phyloP scores from a whole-genome alignment of 1,140 invertebrate genomes.

The Ceratina japonica region DNA sequence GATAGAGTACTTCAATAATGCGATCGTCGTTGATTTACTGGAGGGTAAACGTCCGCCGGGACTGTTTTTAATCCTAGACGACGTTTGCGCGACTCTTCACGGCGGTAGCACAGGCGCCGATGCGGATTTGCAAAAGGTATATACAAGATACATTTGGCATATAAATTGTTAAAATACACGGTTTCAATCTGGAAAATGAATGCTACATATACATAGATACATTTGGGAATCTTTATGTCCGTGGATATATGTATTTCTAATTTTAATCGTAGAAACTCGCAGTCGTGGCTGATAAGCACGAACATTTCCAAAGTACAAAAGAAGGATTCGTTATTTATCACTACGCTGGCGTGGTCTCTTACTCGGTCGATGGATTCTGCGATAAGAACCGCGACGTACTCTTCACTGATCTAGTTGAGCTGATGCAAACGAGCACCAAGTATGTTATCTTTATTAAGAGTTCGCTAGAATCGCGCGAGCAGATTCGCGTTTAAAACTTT shows the following conservation, averaged over 20 bases:
- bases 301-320: conserved; percentile 82
- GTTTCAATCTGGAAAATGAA: no score
- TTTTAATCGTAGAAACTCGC: conserved; percentile 81
- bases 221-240: no score
- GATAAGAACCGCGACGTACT: conserved; percentile 89
- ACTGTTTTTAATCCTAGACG: conserved; percentile 85
- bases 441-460: conserved; percentile 73
- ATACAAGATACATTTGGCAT: no score
- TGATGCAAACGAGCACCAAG: conserved; percentile 87
- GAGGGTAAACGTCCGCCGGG: conserved; percentile 82
- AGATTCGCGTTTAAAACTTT: no score
- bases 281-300: conserved; percentile 79
- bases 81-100: conserved; percentile 88
- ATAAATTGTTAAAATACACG: no score
- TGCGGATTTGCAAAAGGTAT: conserved; percentile 81
- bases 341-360: conserved; percentile 87
- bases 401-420: conserved; percentile 85
- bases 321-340: conserved; percentile 86
- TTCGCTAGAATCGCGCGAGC: neutral
- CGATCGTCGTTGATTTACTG: conserved; percentile 87
- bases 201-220: no score
- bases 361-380: conserved; percentile 87
- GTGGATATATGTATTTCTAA: neutral
- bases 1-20: conserved; percentile 90
- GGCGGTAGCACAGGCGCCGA: conserved; percentile 85